Percentiles rank a stretch among this genome's conserved stretches.
phyloP scores from a whole-genome alignment of 1,140 invertebrate species.

The Notospermus geniculatus region DNA sequence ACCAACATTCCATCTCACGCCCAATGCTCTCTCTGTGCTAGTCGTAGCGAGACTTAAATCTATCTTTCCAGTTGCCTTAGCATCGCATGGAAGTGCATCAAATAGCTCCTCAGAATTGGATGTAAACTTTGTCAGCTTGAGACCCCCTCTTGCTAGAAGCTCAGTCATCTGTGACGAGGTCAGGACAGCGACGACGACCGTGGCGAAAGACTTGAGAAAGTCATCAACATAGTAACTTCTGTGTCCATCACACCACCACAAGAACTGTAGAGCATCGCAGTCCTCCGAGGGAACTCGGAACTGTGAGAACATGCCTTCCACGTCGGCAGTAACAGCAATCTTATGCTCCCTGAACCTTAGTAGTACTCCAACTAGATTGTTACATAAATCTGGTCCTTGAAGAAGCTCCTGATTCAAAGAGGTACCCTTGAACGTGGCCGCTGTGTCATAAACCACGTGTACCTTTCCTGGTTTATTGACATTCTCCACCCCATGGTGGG shows the following conservation, averaged over 20 bases:
- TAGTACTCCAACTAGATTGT: constrained; percentile 29
- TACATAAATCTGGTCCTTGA: constrained; percentile 50
- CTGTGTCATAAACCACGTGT: constrained; percentile 29
- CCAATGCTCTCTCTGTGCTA: constrained; percentile 19
- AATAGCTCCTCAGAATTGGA: constrained; percentile 13
- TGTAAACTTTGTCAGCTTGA: constrained; percentile 20
- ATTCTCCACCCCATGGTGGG: constrained; percentile 26
- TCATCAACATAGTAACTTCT: constrained; percentile 28
- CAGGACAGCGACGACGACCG: constrained; percentile 12
- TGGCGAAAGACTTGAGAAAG: constrained; percentile 10
- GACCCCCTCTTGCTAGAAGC: constrained; percentile 8
- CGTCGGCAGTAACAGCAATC: constrained; percentile 27
- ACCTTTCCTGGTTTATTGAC: constrained; percentile 26
- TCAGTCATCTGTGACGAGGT: constrained; percentile 2
- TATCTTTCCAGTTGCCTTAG: constrained; percentile 3
- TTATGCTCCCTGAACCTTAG: constrained; percentile 25
- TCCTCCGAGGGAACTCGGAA: constrained; percentile 18
- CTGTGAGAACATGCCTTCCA: constrained; percentile 29
- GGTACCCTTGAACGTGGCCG: constrained; percentile 23
- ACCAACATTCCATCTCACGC: constrained; percentile 13
- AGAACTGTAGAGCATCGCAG: constrained; percentile 19
- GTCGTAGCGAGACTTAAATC: constrained; percentile 5
- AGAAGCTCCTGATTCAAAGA: constrained; percentile 36
- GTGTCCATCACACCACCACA: constrained; percentile 20
- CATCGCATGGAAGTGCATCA: constrained; percentile 12